Evolutionary conservation across 2,888 invertebrate species (phyloP).

Genomic region (Encarsia formosa): DNA sequence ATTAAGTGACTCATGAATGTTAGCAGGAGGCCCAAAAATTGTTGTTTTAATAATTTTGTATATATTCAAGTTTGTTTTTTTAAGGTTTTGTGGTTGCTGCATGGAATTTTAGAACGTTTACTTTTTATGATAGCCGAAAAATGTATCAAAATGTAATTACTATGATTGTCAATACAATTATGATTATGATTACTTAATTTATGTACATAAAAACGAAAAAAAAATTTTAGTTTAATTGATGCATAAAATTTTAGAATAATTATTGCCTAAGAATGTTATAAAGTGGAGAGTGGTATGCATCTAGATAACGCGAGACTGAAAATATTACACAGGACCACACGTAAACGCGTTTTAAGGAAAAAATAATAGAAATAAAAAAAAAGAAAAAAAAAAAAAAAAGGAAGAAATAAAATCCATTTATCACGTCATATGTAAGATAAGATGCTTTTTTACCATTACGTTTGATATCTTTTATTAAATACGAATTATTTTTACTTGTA

Average conservation of each 20-base stretch:
- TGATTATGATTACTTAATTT: constrained; percentile 26
- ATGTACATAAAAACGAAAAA: constrained; percentile 26
- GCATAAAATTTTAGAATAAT: constrained; percentile 26
- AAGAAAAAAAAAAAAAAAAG: background rate
- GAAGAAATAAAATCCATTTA: constrained; percentile 17
- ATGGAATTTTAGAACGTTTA: constrained; percentile 22
- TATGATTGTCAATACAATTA: constrained; percentile 27
- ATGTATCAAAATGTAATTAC: constrained; percentile 30
- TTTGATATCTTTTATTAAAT: constrained; percentile 11
- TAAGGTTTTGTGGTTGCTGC: constrained; percentile 23
- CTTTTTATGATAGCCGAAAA: constrained; percentile 24
- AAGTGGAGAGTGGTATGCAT: constrained; percentile 28
- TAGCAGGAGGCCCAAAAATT: constrained; percentile 10
- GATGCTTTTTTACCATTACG: constrained; percentile 8
- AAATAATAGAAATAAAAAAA: background rate
- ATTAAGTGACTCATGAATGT: constrained; percentile 17
- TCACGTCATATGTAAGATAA: constrained; percentile 16
- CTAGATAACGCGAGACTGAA: constrained; percentile 28
- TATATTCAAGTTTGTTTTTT: constrained; percentile 21
- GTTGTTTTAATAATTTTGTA: constrained; percentile 23
- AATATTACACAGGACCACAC: constrained; percentile 21
- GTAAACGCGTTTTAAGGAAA: constrained; percentile 5
- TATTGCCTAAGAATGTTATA: constrained; percentile 29
- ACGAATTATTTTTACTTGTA: constrained; percentile 11
- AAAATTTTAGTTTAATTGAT: constrained; percentile 27